Evolutionary conservation across 2,888 invertebrate species (phyloP).

Genomic region (Lobophora halterata): DNA sequence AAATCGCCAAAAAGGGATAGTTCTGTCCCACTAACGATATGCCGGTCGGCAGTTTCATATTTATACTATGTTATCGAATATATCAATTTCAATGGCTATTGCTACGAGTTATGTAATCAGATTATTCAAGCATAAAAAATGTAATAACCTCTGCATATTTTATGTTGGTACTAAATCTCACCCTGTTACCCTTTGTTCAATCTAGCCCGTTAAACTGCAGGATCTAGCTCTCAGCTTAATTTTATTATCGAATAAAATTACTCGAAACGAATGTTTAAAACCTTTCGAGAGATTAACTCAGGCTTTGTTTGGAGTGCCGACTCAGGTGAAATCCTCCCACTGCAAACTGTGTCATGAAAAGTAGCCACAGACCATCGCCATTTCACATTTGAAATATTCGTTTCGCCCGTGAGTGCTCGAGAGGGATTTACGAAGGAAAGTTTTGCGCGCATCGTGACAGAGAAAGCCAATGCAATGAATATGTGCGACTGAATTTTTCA

Average conservation of each 20-base stretch:
- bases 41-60: conserved; percentile 37
- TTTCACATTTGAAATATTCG: conserved; percentile 47
- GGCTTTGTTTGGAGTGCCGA: conserved; percentile 32
- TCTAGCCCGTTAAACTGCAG: too few relatives aligned
- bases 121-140: neutral
- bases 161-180: neutral
- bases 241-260: conserved; percentile 18
- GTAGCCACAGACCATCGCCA: conserved; percentile 38
- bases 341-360: conserved; percentile 42
- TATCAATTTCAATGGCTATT: conserved; percentile 24
- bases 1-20: conserved; percentile 52
- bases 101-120: conserved; percentile 13
- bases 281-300: conserved; percentile 23
- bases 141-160: neutral
- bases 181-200: conserved; percentile 2
- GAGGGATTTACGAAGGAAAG: conserved; percentile 38
- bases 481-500: conserved; percentile 31
- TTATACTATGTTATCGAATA: conserved; percentile 26
- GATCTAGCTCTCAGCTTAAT: too few relatives aligned
- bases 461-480: conserved; percentile 36
- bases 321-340: conserved; percentile 35
- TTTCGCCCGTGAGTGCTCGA: conserved; percentile 33
- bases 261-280: conserved; percentile 19
- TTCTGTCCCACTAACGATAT: conserved; percentile 50
- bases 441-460: conserved; percentile 36